phyloP scores from a whole-genome alignment of 2,113 vertebrate species.

The Lipotes vexillifer region DNA sequence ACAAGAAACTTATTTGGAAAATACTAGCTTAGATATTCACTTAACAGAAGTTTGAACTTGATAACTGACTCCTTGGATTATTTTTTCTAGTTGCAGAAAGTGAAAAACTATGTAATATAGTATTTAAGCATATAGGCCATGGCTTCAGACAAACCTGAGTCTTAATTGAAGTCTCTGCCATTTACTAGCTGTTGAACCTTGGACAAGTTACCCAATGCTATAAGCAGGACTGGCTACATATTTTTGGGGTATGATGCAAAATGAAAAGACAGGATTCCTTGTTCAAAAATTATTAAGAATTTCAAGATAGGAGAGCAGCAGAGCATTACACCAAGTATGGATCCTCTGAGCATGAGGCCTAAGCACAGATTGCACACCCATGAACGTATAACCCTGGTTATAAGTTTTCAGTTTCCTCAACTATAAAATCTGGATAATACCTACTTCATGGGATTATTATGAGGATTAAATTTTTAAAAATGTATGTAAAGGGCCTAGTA shows the following conservation, averaged over 20 bases:
- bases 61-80: background rate
- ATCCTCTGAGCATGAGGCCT: background rate
- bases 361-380: background rate
- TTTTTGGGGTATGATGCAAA: background rate
- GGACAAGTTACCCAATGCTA: background rate
- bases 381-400: background rate
- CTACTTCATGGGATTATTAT: background rate
- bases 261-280: background rate
- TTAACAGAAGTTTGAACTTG: background rate
- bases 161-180: background rate
- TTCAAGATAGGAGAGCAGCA: background rate
- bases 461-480: background rate
- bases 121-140: background rate
- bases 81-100: constrained; percentile 2
- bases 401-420: background rate
- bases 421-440: background rate
- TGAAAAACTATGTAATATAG: background rate
- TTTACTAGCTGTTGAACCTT: background rate
- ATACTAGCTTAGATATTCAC: constrained; percentile 5
- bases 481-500: background rate
- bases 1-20: background rate
- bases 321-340: background rate
- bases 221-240: background rate
- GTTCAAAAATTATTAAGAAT: background rate
- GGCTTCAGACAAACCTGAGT: background rate